phyloP scores from a whole-genome alignment of 2,888 invertebrate genomes.

The Stenodema calcarata region DNA sequence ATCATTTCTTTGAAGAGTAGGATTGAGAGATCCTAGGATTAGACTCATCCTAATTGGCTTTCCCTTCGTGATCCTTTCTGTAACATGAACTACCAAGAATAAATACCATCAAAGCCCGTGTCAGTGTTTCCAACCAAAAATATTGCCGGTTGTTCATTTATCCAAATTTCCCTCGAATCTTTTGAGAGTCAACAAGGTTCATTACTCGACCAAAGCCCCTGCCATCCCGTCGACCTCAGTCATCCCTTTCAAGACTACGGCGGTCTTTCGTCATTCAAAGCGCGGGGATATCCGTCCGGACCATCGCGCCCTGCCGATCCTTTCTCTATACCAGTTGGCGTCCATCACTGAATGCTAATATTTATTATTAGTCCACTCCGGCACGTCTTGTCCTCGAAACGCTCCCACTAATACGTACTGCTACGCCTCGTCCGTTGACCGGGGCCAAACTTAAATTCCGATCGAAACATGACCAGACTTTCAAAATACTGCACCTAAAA shows the following conservation, averaged over 20 bases:
- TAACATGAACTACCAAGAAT: too few species aligned
- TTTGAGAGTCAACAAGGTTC: too few species aligned
- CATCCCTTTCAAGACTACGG: neutral
- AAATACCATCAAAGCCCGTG: too few species aligned
- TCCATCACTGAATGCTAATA: slow-evolving; percentile 28
- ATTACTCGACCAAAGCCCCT: too few species aligned
- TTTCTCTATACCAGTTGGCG: slow-evolving; percentile 1
- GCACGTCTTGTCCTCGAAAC: slow-evolving; percentile 42
- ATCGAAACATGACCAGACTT: neutral
- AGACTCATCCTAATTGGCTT: too few species aligned
- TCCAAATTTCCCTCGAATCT: too few species aligned
- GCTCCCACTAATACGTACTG: neutral
- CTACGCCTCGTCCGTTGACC: neutral
- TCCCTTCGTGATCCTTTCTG: too few species aligned
- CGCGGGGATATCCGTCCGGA: slow-evolving; percentile 32
- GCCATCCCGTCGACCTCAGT: neutral
- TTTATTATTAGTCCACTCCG: slow-evolving; percentile 22
- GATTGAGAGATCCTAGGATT: too few species aligned
- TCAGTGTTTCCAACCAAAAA: too few species aligned
- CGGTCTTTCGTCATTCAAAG: slow-evolving; percentile 28
- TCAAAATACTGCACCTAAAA: too few species aligned
- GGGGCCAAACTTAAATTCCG: slow-evolving; percentile 4
- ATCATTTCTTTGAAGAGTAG: too few species aligned
- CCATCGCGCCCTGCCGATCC: slow-evolving; percentile 9
- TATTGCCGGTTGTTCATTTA: too few species aligned